Conservation (phyloP, 2,797 vertebrate species). For the Spea hammondii region DNA sequence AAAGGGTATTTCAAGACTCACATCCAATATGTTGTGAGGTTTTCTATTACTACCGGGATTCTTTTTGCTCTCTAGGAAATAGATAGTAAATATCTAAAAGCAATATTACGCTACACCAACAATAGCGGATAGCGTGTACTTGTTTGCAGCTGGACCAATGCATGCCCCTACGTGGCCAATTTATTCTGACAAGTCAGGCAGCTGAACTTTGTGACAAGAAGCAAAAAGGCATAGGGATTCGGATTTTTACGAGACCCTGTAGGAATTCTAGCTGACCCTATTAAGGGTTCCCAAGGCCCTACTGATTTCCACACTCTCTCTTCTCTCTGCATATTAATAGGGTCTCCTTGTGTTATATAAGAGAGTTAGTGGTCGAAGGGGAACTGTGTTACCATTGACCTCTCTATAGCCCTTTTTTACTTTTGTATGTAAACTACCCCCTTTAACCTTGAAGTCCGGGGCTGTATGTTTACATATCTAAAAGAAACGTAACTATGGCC, state of each 20-base stretch:
- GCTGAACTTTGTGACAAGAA: not conserved
- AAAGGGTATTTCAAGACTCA: no score
- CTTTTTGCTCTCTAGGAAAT: no score
- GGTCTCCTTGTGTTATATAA: slow-evolving; percentile 58
- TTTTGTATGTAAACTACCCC: slow-evolving; percentile 58
- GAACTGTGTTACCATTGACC: slow-evolving; percentile 59
- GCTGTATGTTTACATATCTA: slow-evolving; percentile 31
- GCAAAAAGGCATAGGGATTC: slow-evolving; percentile 13
- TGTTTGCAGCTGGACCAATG: no score
- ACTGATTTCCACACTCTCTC: slow-evolving; percentile 52
- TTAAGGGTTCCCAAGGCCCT: slow-evolving; percentile 39
- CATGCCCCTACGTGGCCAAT: not conserved
- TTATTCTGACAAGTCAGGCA: not conserved
- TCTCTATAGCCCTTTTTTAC: slow-evolving; percentile 54
- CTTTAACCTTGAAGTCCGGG: slow-evolving; percentile 55
- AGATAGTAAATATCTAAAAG: no score
- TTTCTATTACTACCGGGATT: no score
- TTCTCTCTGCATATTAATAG: slow-evolving; percentile 64
- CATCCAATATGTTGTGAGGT: no score
- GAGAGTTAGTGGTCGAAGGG: slow-evolving; percentile 42
- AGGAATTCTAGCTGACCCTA: slow-evolving; percentile 50
- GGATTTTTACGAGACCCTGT: slow-evolving; percentile 47
- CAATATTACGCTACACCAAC: no score
- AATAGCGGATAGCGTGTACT: no score
- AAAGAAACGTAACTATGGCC: slow-evolving; percentile 2